Conservation (phyloP, 2,797 vertebrate species). For the Eulemur rubriventer region DNA sequence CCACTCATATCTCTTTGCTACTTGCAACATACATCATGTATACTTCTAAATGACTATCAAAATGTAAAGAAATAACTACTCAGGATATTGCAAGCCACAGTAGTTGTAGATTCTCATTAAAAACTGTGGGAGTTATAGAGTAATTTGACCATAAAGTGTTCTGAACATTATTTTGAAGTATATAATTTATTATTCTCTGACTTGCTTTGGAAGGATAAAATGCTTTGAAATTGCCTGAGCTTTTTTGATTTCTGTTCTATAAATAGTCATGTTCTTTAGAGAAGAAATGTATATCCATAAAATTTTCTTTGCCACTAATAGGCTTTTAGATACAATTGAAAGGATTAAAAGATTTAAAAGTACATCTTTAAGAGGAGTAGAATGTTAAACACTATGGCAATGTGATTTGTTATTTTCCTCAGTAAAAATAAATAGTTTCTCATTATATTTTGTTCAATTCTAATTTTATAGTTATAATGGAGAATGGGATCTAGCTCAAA, state of each 20-base stretch:
- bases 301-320: constrained; percentile 63
- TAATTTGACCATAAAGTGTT: constrained; percentile 54
- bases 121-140: constrained; percentile 31
- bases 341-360: constrained; percentile 55
- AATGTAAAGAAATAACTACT: constrained; percentile 40
- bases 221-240: constrained; percentile 58
- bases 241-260: constrained; percentile 51
- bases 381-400: constrained; percentile 45
- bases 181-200: constrained; percentile 61
- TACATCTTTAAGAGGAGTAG: constrained; percentile 21
- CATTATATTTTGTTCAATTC: constrained; percentile 44
- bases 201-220: constrained; percentile 62
- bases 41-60: neutral
- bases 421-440: constrained; percentile 34
- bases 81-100: neutral
- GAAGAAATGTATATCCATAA: constrained; percentile 60
- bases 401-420: constrained; percentile 38
- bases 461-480: constrained; percentile 94
- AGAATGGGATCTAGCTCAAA: constrained; percentile 95
- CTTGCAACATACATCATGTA: neutral
- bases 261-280: constrained; percentile 70
- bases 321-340: constrained; percentile 52
- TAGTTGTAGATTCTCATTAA: constrained; percentile 50
- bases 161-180: constrained; percentile 50
- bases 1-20: neutral